Evolutionary conservation across 2,888 invertebrate species (phyloP), one percentile per base, ranked within the genome.

Genomic region (Eupeodes latifasciatus): DNA sequence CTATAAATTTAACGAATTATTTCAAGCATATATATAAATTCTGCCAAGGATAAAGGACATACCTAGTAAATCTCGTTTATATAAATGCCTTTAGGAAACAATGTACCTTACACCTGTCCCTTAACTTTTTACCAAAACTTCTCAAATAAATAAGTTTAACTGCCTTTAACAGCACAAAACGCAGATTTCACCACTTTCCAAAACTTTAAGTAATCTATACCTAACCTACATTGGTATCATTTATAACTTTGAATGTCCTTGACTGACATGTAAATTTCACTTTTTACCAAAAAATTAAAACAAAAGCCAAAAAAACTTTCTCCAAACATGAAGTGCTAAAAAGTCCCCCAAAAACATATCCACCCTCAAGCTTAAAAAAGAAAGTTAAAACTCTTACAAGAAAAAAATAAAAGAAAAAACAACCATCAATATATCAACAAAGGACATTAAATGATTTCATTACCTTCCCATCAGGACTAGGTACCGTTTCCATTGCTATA

Each of bases 191-290:
- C n/a, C 66, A 19, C 53, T 79, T 27, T 27, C 62, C 14, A 49
- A 69, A 0, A 12, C 6, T 40, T 40, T 40, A 27, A 27, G 27
- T 40, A 40, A 40, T 14, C 3, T 27, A 11, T 11, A 57, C 57
- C 12, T 27, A 12, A 14, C 5, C 19, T 57, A 6, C 55, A 71
- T 49, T 64, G 66, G 62, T 69, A 40, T 66, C 80, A 80, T 87
- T 76, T 49, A 87, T 84, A 19, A 67, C 34, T 6, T 19, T 14
- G 11, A 61, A 67, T 67, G 67, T 62, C 72, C 34, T 19, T 61
- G 44, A 59, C 74, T 77, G 80, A 87, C 84, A 84, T 87, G 87
- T 87, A 76, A 84, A 87, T 87, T 84, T 76, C 49, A 84, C 69
- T 84, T 84, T 67, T 36, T 11, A 0, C 4, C 4, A 36, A 67